These are phyloP conservation scores for Clusia tigrina DNA, from an alignment of 2,888 invertebrate genomes.

Conservation along the genomic window DNA sequence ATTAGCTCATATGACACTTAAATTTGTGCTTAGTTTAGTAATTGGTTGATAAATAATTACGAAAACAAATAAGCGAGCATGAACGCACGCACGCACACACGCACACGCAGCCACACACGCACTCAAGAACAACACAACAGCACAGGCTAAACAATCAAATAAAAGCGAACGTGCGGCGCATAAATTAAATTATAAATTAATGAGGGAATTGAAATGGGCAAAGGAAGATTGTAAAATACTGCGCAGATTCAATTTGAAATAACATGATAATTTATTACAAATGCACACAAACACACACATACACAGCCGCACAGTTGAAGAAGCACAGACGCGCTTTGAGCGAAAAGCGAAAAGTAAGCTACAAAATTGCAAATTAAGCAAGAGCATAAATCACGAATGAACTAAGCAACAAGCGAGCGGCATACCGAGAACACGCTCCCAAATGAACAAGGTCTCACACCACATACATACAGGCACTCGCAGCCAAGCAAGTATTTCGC, in stretches of 20 bases:
- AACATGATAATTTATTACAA: background rate
- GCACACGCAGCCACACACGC: background rate
- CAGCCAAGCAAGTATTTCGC: no score
- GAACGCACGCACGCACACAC: background rate
- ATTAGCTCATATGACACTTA: slow-evolving; percentile 4
- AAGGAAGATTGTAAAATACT: background rate
- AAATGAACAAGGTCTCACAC: no score
- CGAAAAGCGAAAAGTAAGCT: background rate
- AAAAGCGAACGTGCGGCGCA: background rate
- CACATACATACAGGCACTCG: no score
- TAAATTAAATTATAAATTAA: background rate
- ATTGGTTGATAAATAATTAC: slow-evolving; percentile 7
- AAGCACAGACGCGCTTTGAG: background rate
- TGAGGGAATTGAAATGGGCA: background rate
- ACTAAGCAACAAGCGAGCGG: background rate
- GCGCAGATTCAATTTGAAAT: background rate
- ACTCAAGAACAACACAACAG: background rate
- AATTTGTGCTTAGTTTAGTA: slow-evolving; percentile 7
- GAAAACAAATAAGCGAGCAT: background rate
- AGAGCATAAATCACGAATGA: background rate
- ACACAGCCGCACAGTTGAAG: background rate
- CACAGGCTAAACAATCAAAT: background rate
- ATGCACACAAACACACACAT: background rate
- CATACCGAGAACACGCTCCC: no score
- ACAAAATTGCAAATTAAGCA: background rate